A percentile compares a stretch with the other conserved stretches of the same genome.
These are phyloP conservation scores for Hippoglossus stenolepis DNA, from an alignment of 2,113 vertebrate species.

Conservation along the genomic window DNA sequence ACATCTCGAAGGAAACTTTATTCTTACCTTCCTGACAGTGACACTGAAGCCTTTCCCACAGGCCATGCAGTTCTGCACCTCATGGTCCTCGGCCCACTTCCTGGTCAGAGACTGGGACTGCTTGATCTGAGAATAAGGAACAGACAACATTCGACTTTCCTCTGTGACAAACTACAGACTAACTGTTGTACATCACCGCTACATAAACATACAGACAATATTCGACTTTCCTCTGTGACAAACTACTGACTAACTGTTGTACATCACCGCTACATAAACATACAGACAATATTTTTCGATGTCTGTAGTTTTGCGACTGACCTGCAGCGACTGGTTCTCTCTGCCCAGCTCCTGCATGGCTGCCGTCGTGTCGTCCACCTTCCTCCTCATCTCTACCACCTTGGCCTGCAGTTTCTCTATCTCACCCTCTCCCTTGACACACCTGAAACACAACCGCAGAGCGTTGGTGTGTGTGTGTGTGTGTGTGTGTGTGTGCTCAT, in stretches of 20 bases:
- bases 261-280: background rate
- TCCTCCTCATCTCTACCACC: slow-evolving; percentile 92
- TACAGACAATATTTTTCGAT: background rate
- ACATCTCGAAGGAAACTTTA: background rate
- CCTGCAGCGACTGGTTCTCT: slow-evolving; percentile 98
- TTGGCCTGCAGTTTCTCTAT: slow-evolving; percentile 98
- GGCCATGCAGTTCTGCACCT: slow-evolving; percentile 97
- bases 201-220: background rate
- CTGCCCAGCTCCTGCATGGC: slow-evolving; percentile 98
- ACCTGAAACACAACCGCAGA: slow-evolving; percentile 78
- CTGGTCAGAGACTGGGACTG: slow-evolving; percentile 94
- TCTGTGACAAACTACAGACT: background rate
- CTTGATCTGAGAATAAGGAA: slow-evolving; percentile 87
- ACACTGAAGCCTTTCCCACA: slow-evolving; percentile 96
- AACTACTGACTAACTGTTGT: background rate
- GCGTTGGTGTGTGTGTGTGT: background rate
- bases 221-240: background rate
- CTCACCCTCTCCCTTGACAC: slow-evolving; percentile 97
- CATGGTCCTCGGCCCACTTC: slow-evolving; percentile 97
- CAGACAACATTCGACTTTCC: background rate
- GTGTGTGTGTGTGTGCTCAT: background rate
- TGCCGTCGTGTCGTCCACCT: slow-evolving; percentile 95
- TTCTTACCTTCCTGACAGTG: slow-evolving; percentile 92
- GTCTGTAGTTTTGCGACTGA: slow-evolving; percentile 51
- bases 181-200: background rate